Base-by-base conservation (phyloP, 2,113 vertebrate genomes). In the Cygnus atratus region DNA sequence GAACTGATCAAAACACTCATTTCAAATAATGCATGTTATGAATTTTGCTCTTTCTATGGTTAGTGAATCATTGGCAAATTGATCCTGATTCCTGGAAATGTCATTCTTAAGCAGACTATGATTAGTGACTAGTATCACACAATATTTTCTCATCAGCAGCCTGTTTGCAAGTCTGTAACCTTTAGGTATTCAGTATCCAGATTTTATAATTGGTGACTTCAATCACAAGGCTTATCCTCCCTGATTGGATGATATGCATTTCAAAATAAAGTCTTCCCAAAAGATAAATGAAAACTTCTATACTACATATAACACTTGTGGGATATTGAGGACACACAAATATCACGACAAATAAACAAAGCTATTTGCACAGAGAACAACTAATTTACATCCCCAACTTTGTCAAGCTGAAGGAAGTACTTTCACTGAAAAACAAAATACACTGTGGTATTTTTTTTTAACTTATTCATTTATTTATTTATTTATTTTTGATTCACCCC, bases 1-100 rank as follows among this genome's bases (percentile, higher is more conserved):
- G 39, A 92, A 93, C 52, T 41, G 92, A 94, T 95, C 88, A 94
- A 91, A 95, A 94, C 41, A 81, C 18, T 81, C 65, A 87, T 39
- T 92, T 95, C 73, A 80, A 57, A 93, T 74, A 95, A 88, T 14
- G 7, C 17, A n/a, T 63, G 41, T 18, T 83, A 77, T 35, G 90
- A 92, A 90, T 78, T 84, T 54, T 62, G 59, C 76, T 78, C n/a
- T 88, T 95, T 89, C 75, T 85, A 52, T 70, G 77, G 44, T 28
- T 84, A 39, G 70, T 90, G 87, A 96, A 86, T 97, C 89, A 92
- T 59, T 75, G 87, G 63, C 81, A 94, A 93, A 94, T 79, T 83
- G 88, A 93, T 94, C 81, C 67, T 63, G 81, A 76, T 95, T 95
- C 91, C 67, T 92, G 31, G 22, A 92, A 96, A 92, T 80, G 87